Percentiles rank a stretch among this genome's conserved stretches.
phyloP scores from a whole-genome alignment of 1,140 invertebrate species.

The Aricia agestis region DNA sequence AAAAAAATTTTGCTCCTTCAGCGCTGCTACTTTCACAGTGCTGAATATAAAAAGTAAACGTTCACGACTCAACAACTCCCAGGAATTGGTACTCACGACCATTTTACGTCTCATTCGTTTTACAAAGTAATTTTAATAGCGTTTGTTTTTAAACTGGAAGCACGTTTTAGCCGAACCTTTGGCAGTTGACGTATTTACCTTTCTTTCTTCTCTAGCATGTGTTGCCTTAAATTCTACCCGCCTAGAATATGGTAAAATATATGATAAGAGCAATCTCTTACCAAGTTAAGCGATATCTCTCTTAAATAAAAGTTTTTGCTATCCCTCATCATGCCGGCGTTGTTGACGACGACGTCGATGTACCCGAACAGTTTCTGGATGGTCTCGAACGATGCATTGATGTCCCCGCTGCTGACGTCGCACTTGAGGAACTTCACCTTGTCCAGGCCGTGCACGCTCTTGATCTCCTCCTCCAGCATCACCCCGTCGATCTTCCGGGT shows the following conservation, averaged over 20 bases:
- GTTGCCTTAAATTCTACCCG: no score
- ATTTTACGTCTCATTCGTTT: no score
- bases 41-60: no score
- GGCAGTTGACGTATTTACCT: not conserved
- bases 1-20: no score
- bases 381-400: not conserved
- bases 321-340: constrained; percentile 20
- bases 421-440: constrained; percentile 12
- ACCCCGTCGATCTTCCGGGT: constrained; percentile 15
- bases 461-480: constrained; percentile 11
- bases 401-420: constrained; percentile 15
- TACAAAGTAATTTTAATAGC: no score
- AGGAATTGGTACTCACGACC: no score
- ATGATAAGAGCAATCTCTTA: not conserved
- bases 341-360: constrained; percentile 18
- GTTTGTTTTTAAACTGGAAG: no score
- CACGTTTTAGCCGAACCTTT: not conserved
- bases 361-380: not conserved
- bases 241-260: no score
- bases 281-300: constrained; percentile 15
- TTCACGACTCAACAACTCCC: no score
- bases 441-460: not conserved
- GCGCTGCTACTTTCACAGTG: no score
- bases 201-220: no score
- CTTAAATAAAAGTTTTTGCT: not conserved